Evolutionary conservation across 2,797 vertebrate species (phyloP).

Genomic region (Hippoglossus hippoglossus): DNA sequence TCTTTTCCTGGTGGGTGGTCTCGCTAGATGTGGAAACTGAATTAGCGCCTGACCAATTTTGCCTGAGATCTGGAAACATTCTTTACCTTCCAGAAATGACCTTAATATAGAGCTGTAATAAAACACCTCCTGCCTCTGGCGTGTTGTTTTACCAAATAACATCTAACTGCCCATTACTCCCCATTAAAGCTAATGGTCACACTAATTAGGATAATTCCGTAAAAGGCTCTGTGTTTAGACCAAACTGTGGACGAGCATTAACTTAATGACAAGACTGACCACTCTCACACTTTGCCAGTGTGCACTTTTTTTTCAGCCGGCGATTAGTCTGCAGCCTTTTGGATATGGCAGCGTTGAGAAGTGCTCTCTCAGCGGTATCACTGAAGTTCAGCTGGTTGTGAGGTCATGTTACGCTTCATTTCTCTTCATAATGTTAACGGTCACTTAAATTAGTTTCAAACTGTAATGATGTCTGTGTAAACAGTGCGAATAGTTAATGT

Average conservation of each 20-base stretch:
- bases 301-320: slow-evolving; percentile 36
- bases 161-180: slow-evolving; percentile 92
- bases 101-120: slow-evolving; percentile 86
- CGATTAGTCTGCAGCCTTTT: slow-evolving; percentile 63
- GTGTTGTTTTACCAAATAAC: slow-evolving; percentile 89
- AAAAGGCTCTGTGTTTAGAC: slow-evolving; percentile 88
- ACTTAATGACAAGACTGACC: slow-evolving; percentile 83
- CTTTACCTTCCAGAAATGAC: slow-evolving; percentile 86
- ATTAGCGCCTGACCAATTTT: slow-evolving; percentile 83
- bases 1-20: slow-evolving; percentile 85
- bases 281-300: slow-evolving; percentile 73
- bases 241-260: slow-evolving; percentile 84
- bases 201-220: slow-evolving; percentile 90
- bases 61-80: slow-evolving; percentile 88
- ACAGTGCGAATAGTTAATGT: slow-evolving; percentile 43
- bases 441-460: slow-evolving; percentile 49
- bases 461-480: slow-evolving; percentile 52
- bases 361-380: slow-evolving; percentile 36
- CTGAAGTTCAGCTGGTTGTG: slow-evolving; percentile 54
- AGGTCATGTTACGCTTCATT: slow-evolving; percentile 66
- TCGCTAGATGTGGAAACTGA: slow-evolving; percentile 84
- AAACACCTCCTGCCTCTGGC: slow-evolving; percentile 87
- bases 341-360: slow-evolving; percentile 58
- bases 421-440: slow-evolving; percentile 59
- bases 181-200: slow-evolving; percentile 88